phyloP scores from a whole-genome alignment of 2,113 vertebrate genomes.

The Acrocephalus arundinaceus region DNA sequence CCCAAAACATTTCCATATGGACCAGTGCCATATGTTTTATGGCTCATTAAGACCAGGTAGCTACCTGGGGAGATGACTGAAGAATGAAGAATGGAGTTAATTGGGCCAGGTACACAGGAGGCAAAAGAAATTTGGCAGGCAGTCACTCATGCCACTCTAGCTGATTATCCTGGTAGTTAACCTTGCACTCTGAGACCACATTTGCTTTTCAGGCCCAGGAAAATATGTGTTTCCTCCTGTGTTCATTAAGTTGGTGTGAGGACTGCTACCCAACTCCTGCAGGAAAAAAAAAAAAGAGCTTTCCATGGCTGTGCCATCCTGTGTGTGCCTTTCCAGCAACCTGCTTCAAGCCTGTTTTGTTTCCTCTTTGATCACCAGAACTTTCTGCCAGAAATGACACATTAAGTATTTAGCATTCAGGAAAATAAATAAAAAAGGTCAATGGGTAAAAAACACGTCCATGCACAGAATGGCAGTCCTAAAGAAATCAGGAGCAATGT shows the following conservation, averaged over 20 bases:
- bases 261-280: rapidly evolving
- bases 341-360: not conserved
- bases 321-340: not conserved
- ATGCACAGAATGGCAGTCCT: not conserved
- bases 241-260: not conserved
- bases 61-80: slow-evolving; percentile 17
- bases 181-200: not conserved
- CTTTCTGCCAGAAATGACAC: not conserved
- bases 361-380: not conserved
- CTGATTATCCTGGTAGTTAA: slow-evolving; percentile 30
- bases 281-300: not conserved
- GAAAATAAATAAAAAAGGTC: not conserved
- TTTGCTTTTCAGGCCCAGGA: not conserved
- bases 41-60: not conserved
- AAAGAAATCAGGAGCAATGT: not conserved
- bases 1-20: not conserved
- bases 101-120: not conserved
- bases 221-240: slow-evolving; percentile 4
- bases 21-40: not conserved
- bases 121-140: not conserved
- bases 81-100: slow-evolving; percentile 32
- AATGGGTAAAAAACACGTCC: not conserved
- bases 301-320: not conserved
- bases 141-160: rapidly evolving
- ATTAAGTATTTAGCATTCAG: not conserved